Evolutionary conservation across 2,888 invertebrate genomes (phyloP).

Genomic region (Ichneumoninae sp.): DNA sequence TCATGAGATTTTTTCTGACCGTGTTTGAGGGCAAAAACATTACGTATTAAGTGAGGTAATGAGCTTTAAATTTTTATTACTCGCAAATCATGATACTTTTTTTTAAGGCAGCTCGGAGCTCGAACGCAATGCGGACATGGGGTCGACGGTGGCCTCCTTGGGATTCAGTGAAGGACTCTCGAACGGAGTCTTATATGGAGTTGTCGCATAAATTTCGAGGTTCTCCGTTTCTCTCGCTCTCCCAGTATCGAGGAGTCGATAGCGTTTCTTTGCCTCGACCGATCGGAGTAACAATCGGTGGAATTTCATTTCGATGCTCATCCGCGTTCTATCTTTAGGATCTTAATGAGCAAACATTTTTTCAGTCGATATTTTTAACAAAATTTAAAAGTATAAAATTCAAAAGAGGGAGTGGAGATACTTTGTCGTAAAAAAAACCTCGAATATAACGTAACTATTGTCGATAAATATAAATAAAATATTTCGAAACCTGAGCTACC

Average conservation of each 20-base stretch:
- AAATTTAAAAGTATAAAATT: neutral
- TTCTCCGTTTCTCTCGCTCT: neutral
- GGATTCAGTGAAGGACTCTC: constrained; percentile 52
- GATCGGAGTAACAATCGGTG: constrained; percentile 14
- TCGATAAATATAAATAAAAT: neutral
- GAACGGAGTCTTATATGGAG: constrained; percentile 54
- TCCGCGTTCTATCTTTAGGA: constrained; percentile 10
- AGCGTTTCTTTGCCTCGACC: constrained; percentile 29
- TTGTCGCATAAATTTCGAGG: constrained; percentile 45
- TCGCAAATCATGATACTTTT: constrained; percentile 12
- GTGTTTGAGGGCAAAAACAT: neutral
- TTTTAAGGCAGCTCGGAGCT: neutral
- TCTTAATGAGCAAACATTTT: constrained; percentile 5
- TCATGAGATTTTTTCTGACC: neutral
- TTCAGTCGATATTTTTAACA: neutral
- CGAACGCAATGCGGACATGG: neutral
- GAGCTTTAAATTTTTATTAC: constrained; percentile 26
- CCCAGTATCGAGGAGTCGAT: constrained; percentile 34
- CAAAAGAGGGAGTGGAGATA: neutral
- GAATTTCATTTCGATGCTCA: constrained; percentile 20
- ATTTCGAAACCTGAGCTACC: neutral
- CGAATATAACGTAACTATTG: neutral
- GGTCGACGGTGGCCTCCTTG: constrained; percentile 22
- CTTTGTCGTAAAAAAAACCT: neutral
- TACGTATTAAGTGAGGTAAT: neutral